These are phyloP conservation scores for Anguilla rostrata DNA, from an alignment of 2,113 vertebrate species.

Conservation along the genomic window DNA sequence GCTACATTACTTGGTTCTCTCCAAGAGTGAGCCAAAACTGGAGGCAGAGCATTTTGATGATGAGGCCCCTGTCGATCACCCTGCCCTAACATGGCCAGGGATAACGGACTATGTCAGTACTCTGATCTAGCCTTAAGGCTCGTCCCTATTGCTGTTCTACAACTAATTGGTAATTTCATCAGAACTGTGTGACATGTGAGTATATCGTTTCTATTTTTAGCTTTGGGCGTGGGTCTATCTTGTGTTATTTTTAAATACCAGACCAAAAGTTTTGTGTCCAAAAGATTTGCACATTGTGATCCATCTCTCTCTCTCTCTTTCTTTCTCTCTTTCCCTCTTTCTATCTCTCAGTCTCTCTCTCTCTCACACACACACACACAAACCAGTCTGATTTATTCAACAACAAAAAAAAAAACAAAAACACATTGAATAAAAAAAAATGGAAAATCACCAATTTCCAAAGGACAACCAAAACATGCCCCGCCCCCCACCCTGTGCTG, in stretches of 20 bases:
- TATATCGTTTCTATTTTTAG: not conserved
- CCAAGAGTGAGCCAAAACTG: not conserved
- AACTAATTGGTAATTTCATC: not conserved
- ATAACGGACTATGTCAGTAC: not conserved
- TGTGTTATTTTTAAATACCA: not conserved
- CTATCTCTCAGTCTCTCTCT: too few species aligned
- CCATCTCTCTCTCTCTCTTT: too few species aligned
- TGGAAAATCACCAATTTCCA: conserved; percentile 12
- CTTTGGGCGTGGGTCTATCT: too few species aligned
- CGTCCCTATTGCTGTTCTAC: not conserved
- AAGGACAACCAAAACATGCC: conserved; percentile 11
- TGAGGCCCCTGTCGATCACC: not conserved
- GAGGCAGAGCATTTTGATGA: not conserved
- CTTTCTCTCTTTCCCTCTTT: too few species aligned
- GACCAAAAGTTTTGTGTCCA: not conserved
- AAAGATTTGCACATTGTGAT: not conserved
- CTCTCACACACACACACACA: too few species aligned
- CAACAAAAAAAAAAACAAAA: not conserved
- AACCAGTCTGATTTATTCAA: not conserved
- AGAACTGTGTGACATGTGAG: not conserved
- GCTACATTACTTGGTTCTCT: not conserved
- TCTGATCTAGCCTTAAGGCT: not conserved
- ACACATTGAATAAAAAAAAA: not conserved
- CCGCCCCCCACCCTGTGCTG: not conserved
- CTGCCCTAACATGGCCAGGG: not conserved